Evolutionary conservation across 64 coral and sea anemone species (phyloP).

Genomic region (Pocillopora damicornis): DNA sequence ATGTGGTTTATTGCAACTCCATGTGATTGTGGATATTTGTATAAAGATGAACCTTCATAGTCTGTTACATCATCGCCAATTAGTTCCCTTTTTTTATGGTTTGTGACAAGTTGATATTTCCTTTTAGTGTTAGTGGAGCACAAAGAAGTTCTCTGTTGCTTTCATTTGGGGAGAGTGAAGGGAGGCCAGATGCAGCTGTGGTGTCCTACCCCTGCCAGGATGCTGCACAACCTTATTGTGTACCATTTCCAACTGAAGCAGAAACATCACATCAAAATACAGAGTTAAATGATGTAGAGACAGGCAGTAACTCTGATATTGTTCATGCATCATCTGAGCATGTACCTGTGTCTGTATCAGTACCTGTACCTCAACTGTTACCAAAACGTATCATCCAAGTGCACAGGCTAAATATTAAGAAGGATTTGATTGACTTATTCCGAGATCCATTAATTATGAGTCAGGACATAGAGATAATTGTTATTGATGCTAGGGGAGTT

Average conservation of each 20-base stretch:
- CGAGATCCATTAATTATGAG: constrained; percentile 17
- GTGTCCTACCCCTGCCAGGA: background rate
- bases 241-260: too few species aligned
- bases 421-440: constrained; percentile 13
- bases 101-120: background rate
- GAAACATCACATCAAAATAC: background rate
- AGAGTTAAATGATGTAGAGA: constrained; percentile 9
- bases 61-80: too few species aligned
- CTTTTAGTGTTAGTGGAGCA: background rate
- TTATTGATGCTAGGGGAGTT: constrained; percentile 9
- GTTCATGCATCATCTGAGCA: too few species aligned
- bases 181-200: background rate
- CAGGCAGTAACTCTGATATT: constrained; percentile 10
- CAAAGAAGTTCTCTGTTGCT: background rate
- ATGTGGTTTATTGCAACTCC: too few species aligned
- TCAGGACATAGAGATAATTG: constrained; percentile 3
- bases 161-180: background rate
- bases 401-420: background rate
- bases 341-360: background rate
- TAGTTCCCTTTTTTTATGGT: background rate
- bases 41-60: too few species aligned
- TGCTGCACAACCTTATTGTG: background rate
- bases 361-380: background rate
- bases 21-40: too few species aligned
- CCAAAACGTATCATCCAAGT: background rate